Base-by-base conservation (phyloP, 2,797 vertebrate genomes). In the Sebastes dallii region DNA sequence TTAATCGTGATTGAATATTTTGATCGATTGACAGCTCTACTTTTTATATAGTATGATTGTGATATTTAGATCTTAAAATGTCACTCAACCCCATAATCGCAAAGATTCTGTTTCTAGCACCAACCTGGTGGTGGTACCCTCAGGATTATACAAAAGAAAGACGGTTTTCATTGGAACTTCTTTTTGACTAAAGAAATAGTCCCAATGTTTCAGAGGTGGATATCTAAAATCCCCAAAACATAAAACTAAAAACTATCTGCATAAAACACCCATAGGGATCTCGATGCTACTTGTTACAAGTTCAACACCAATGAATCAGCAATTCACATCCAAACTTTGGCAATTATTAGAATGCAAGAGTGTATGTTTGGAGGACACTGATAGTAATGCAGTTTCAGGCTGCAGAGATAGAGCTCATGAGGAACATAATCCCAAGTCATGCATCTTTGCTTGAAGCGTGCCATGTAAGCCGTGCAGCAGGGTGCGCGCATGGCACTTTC, bases 211-310 rank as follows among this genome's bases (percentile, higher is more conserved):
- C 46, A 42, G 50, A 50, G 30, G 24, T 56, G 16, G 24, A 52
- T 75, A 50, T 65, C 20, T 71, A 32, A 52, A 52, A 55, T 24
- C 32, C 68, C 69, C 30, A 24, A 70, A 66, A 70, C 10, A 61
- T 24, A 29, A 61, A 74, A 72, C 36, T 9, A 62, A 46, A 58
- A 74, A 58, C 16, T 34, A 2, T 78, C 24, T 60, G 52, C 52
- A 78, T 72, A 18, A 75, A 69, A 69, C 59, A 73, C 54, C 34
- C 34, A n/a, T 2, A 42, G 67, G 46, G 32, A 64, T 46, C 69
- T 55, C 14, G 29, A 2, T 59, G 25, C 12, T 39, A 27, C 25
- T 32, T 42, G 7, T 8, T 30, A 29, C 32, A 67, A n/a, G 34
- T 58, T 71, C 20, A n/a, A 24, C 42, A 42, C 30, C n/a, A 76